Percentiles rank a stretch among this genome's conserved stretches.
These are phyloP conservation scores for Ooceraea biroi DNA, from an alignment of 1,140 invertebrate genomes.

Conservation along the genomic window DNA sequence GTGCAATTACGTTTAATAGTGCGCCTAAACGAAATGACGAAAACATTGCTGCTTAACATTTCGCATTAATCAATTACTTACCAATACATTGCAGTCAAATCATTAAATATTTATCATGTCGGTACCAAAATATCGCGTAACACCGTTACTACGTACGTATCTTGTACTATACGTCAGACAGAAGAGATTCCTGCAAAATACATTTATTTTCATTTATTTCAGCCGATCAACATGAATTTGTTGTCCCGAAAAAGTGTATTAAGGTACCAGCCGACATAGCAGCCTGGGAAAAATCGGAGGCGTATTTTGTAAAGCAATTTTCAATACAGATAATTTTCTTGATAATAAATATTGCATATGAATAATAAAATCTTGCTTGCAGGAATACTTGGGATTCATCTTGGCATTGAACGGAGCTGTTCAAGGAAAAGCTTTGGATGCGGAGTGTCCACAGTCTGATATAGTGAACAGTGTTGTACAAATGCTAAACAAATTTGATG, in stretches of 20 bases:
- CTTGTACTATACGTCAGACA: background rate
- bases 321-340: conserved; percentile 17
- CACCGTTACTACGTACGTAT: conserved; percentile 72
- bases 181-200: background rate
- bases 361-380: conserved; percentile 74
- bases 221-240: conserved; percentile 88
- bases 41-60: background rate
- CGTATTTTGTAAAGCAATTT: conserved; percentile 89
- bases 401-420: conserved; percentile 94
- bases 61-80: background rate
- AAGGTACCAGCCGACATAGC: conserved; percentile 91
- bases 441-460: conserved; percentile 89
- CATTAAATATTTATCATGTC: conserved; percentile 64
- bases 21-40: background rate
- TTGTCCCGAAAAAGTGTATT: conserved; percentile 90
- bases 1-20: background rate
- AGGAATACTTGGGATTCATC: conserved; percentile 96
- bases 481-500: conserved; percentile 91
- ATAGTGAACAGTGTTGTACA: conserved; percentile 88
- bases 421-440: conserved; percentile 91
- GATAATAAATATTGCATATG: conserved; percentile 10
- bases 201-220: conserved; percentile 54
- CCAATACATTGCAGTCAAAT: conserved; percentile 1
- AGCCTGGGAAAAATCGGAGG: conserved; percentile 94
- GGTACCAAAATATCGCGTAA: conserved; percentile 44